These are phyloP conservation scores for Meliscaeva auricollis DNA, from an alignment of 2,888 invertebrate genomes.

Conservation along the genomic window DNA sequence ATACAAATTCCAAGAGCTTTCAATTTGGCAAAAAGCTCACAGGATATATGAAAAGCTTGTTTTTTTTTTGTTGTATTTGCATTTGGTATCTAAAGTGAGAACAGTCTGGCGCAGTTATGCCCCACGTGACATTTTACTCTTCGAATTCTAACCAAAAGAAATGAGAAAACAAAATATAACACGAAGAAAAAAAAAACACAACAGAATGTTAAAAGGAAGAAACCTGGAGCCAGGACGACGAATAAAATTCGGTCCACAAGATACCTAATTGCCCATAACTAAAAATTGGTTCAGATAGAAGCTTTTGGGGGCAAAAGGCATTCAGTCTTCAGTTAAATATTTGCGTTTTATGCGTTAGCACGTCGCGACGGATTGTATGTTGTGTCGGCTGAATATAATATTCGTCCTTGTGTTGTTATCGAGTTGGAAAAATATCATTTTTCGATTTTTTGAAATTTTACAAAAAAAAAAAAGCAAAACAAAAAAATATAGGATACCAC, in stretches of 20 bases:
- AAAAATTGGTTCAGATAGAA: conserved; percentile 62
- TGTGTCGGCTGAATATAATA: conserved; percentile 12
- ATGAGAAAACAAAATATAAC: no score
- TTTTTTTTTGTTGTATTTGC: not conserved
- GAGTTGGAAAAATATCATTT: not conserved
- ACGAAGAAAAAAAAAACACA: not conserved
- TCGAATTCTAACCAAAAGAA: not conserved
- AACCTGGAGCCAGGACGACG: conserved; percentile 49
- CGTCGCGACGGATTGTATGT: conserved; percentile 64
- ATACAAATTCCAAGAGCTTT: not conserved
- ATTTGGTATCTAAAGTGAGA: conserved; percentile 44
- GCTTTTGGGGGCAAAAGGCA: conserved; percentile 65
- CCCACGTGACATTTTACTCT: conserved; percentile 58
- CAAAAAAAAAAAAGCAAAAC: not conserved
- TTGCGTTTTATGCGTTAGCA: conserved; percentile 74
- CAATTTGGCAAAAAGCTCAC: conserved; percentile 2
- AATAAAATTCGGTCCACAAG: conserved; percentile 63
- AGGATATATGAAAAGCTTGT: not conserved
- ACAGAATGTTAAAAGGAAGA: conserved; percentile 8
- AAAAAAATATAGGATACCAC: not conserved
- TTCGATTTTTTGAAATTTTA: not conserved
- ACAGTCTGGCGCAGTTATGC: conserved; percentile 69
- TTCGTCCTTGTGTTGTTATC: conserved; percentile 25
- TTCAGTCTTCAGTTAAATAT: conserved; percentile 65
- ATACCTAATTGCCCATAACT: conserved; percentile 67